Evolutionary conservation across 37 sponge, comb jelly and placozoan genomes (phyloP).

Genomic region (Chondrilla cf. caribensis): DNA sequence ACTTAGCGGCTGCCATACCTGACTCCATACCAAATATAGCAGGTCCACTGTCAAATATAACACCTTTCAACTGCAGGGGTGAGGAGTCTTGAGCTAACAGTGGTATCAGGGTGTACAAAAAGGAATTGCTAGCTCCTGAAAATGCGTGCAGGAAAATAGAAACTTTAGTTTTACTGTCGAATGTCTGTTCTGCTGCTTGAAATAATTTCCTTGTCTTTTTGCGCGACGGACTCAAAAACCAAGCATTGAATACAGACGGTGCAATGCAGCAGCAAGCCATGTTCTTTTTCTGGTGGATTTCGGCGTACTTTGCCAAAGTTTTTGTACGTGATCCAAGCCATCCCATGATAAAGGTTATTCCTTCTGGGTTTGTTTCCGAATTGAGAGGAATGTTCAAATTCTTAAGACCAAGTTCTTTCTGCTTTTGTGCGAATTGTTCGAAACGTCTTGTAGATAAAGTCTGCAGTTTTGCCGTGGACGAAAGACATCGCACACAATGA

Average conservation of each 20-base stretch:
- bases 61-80: conserved; percentile 14
- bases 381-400: too few relatives aligned
- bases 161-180: neutral
- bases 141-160: conserved; percentile 32
- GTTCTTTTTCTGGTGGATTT: conserved; percentile 36
- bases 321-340: conserved; percentile 45
- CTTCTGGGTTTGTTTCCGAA: neutral
- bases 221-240: conserved; percentile 22
- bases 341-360: conserved; percentile 38
- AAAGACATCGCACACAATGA: too few relatives aligned
- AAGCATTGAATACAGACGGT: conserved; percentile 19
- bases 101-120: conserved; percentile 20
- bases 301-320: conserved; percentile 35
- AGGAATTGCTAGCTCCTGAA: conserved; percentile 28
- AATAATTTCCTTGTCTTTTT: neutral
- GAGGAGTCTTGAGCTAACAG: neutral
- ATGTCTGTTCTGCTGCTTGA: neutral
- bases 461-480: too few relatives aligned
- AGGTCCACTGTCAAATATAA: conserved; percentile 72
- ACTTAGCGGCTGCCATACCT: conserved; percentile 53
- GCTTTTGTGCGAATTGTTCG: too few relatives aligned
- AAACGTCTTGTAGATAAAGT: too few relatives aligned
- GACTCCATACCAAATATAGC: conserved; percentile 20
- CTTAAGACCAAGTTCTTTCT: too few relatives aligned
- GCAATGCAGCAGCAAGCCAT: conserved; percentile 41